Evolutionary conservation across 2,113 vertebrate species (phyloP), one percentile per base, ranked within the genome.

Genomic region (Prionailurus viverrinus): DNA sequence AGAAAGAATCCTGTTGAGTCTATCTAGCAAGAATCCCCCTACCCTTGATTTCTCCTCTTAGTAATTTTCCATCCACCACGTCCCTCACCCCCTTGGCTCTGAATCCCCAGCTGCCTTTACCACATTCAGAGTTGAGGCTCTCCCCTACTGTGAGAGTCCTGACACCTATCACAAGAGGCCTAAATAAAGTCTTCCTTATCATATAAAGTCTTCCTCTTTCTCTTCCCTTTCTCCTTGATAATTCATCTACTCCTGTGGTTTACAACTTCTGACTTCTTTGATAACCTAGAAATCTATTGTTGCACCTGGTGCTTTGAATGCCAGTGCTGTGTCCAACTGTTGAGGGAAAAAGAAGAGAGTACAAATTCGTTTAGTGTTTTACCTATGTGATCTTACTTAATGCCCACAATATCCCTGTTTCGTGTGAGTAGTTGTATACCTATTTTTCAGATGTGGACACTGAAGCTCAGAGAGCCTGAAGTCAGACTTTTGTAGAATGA

Each of bases 211-310:
- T 23, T 61, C 58, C 58, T 41, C 19, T 76, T 89, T 79, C 45
- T 85, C 71, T 53, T 66, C 71, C 27, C 48, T 69, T 86, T 25
- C 55, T 89, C 33, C 36, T 53, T 89, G 71, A 94, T 68, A 90
- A 33, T 78, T 86, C 65, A 41, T 79, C 58, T 79, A 29, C 71
- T 65, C 33, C 33, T n/a, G 27, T 66, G 71, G 11, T 58, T 91
- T 83, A 69, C 55, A 83, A 79, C n/a, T 73, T 95, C 73, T 88
- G 69, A 51, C 61, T 89, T 89, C n/a, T 65, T 91, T 8, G n/a
- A 58, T 69, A 88, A 55, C 29, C 29, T 80, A 74, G 53, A 76
- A 68, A 69, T 76, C 45, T 91, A 45, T 27, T 14, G 18, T 73
- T 68, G 8, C 3, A 14, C 13, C 69, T 68, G 7, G 5, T 68